These are phyloP conservation scores for Coleophora flavipennella DNA, from an alignment of 2,888 invertebrate species.

Conservation along the genomic window DNA sequence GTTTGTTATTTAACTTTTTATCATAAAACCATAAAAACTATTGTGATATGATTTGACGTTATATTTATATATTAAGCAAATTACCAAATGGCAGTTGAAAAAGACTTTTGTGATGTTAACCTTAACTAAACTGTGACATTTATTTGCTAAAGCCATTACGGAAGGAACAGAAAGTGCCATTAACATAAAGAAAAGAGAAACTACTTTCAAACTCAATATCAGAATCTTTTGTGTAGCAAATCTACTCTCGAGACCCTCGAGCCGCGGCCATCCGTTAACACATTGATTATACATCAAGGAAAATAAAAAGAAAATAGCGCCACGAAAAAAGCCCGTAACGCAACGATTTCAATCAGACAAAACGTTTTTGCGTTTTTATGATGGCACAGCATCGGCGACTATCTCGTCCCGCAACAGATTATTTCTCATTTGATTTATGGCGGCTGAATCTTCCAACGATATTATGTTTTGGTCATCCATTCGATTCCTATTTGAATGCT, in stretches of 20 bases:
- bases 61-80: conserved; percentile 8
- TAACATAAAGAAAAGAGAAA: conserved; percentile 66
- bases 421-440: conserved; percentile 75
- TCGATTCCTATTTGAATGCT: conserved; percentile 74
- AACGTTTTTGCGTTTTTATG: conserved; percentile 73
- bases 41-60: no score
- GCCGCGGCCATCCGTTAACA: conserved; percentile 67
- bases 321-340: conserved; percentile 54
- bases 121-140: conserved; percentile 46
- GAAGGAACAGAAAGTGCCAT: conserved; percentile 58
- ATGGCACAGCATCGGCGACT: conserved; percentile 63
- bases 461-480: conserved; percentile 74
- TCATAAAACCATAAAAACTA: no score
- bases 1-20: no score
- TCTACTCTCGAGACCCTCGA: conserved; percentile 56
- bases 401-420: conserved; percentile 73
- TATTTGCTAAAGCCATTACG: conserved; percentile 58
- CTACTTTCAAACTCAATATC: conserved; percentile 70
- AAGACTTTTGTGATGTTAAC: conserved; percentile 34
- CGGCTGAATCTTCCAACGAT: conserved; percentile 69
- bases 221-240: conserved; percentile 69
- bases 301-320: conserved; percentile 66
- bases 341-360: conserved; percentile 71
- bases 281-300: conserved; percentile 72
- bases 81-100: neutral